A percentile compares a stretch with the other conserved stretches of the same genome.
phyloP scores from a whole-genome alignment of 2,888 invertebrate species.

The Lordiphosa andalusiaca region DNA sequence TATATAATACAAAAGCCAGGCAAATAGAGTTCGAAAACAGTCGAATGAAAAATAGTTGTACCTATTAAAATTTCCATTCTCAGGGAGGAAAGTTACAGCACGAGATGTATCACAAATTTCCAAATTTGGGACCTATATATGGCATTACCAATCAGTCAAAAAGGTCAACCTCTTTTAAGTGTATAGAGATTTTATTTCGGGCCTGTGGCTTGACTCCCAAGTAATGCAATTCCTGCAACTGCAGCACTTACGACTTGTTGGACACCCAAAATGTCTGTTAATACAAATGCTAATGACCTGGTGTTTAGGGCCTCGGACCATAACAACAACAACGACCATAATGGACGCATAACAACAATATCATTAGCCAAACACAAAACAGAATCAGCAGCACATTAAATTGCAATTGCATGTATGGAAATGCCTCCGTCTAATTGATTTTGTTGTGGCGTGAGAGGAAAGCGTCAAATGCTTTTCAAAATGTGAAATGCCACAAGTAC shows the following conservation, averaged over 20 bases:
- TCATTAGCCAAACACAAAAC: constrained; percentile 47
- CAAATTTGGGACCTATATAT: too few species aligned
- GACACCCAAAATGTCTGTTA: constrained; percentile 26
- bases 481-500: constrained; percentile 11
- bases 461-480: constrained; percentile 25
- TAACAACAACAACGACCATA: constrained; percentile 38
- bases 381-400: constrained; percentile 52
- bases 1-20: too few species aligned
- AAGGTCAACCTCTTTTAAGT: too few species aligned
- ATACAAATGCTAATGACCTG: constrained; percentile 61
- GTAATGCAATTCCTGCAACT: constrained; percentile 5
- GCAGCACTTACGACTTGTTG: constrained; percentile 38
- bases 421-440: constrained; percentile 62
- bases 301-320: constrained; percentile 5
- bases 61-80: too few species aligned
- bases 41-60: too few species aligned
- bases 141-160: too few species aligned
- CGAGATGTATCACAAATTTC: too few species aligned
- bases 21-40: too few species aligned
- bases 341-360: constrained; percentile 65
- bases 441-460: constrained; percentile 40
- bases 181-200: too few species aligned
- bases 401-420: constrained; percentile 44
- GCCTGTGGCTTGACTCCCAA: too few species aligned
- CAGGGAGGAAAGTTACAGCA: too few species aligned